Base-by-base conservation (phyloP, 2,113 vertebrate species). In the Myrmecobius fasciatus region DNA sequence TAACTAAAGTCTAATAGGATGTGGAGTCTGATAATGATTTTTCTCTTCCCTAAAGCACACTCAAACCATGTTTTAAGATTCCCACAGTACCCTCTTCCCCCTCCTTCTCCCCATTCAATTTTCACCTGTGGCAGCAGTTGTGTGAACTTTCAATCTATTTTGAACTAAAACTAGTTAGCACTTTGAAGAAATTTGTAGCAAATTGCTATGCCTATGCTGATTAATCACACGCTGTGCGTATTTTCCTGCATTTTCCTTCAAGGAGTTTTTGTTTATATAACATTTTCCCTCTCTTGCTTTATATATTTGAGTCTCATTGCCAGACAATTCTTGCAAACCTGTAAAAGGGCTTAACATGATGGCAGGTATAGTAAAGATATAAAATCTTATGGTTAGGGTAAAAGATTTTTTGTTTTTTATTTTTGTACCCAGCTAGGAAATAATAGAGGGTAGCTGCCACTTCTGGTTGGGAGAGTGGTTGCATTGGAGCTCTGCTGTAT, bases 81-180 rank as follows among this genome's bases (percentile, higher is more conserved):
- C 20, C 89, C 67, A 83, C 20, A 93, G 2, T 25, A 25, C 56
- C 90, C 26, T 93, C 93, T 97, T 95, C 95, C 83, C 91, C 0
- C 94, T 95, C 94, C 95, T n/a, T 91, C 0, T 94, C 96, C 94
- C 95, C n/a, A 95, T 92, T 98, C 95, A 89, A 91, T 97, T 97
- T 98, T 97, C 95, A 96, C 95, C 75, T 96, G 90, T 94, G 90
- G 93, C 95, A 97, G 94, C 95, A 95, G n/a, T 95, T 97, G 75
- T 98, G 95, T 96, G 96, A 96, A 92, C 94, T 96, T 97, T 92
- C 47, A 92, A 88, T 94, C n/a, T 96, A 47, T 95, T 96, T 97
- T 97, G 94, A 97, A 94, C 98, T 97, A 93, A 96, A 95, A 83
- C 47, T 25, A 93, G 89, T 97, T 97, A 96, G 97, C 97, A 96